Evolutionary conservation across 92 coral and sea anemone genomes (phyloP).

Genomic region (Heteractis magnifica): DNA sequence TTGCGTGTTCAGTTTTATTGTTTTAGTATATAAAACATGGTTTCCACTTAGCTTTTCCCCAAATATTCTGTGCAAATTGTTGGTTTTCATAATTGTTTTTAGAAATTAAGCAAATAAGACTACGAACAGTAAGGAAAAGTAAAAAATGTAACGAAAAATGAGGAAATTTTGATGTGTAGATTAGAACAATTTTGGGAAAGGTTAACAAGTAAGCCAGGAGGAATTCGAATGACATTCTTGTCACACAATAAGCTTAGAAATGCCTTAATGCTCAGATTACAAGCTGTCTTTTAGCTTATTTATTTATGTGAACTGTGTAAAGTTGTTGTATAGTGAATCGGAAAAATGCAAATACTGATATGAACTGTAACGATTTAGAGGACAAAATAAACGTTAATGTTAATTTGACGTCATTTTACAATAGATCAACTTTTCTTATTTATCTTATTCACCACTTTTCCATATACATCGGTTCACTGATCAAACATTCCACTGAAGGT

Average conservation of each 20-base stretch:
- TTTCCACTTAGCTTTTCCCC: neutral
- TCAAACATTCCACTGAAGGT: too few species aligned
- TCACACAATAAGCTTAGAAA: neutral
- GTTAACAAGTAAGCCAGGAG: too few species aligned
- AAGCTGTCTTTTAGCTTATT: neutral
- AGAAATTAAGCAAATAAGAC: neutral
- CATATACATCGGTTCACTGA: too few species aligned
- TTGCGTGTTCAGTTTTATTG: neutral
- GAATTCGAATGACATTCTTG: neutral
- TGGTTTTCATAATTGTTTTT: neutral
- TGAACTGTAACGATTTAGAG: neutral
- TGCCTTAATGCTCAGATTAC: neutral
- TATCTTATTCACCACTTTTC: too few species aligned
- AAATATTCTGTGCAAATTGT: neutral
- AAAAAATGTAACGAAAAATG: neutral
- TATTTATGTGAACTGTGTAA: conserved; percentile 2
- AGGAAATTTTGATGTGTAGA: too few species aligned
- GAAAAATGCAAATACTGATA: neutral
- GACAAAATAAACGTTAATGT: neutral
- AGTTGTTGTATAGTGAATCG: neutral
- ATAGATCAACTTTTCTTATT: too few species aligned
- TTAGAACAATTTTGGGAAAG: too few species aligned
- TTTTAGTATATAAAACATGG: neutral
- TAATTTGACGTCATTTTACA: neutral
- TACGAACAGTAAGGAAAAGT: neutral